Conservation (phyloP, 1,140 invertebrate species). For the Eumeta japonica region DNA sequence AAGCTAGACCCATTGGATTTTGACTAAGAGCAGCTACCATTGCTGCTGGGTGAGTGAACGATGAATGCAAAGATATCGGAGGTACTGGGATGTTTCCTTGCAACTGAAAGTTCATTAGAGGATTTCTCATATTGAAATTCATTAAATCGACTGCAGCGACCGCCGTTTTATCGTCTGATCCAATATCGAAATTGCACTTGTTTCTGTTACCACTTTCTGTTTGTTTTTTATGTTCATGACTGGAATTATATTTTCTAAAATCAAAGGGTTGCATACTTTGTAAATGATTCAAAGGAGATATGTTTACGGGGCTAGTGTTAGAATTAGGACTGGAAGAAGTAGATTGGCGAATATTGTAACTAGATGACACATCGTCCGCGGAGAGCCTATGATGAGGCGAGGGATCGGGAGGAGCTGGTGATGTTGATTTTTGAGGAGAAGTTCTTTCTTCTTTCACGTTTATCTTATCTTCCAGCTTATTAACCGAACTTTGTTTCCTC, state of each 20-base stretch:
- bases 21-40: slow-evolving; percentile 56
- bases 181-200: slow-evolving; percentile 47
- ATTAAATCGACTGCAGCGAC: slow-evolving; percentile 59
- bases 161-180: slow-evolving; percentile 40
- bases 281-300: slow-evolving; percentile 81
- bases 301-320: slow-evolving; percentile 58
- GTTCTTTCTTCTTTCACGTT: slow-evolving; percentile 30
- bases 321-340: slow-evolving; percentile 49
- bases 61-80: slow-evolving; percentile 48
- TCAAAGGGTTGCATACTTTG: slow-evolving; percentile 96
- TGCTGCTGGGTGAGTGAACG: slow-evolving; percentile 58
- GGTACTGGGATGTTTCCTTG: slow-evolving; percentile 66
- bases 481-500: slow-evolving; percentile 12
- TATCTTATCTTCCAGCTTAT: slow-evolving; percentile 12
- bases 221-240: slow-evolving; percentile 32
- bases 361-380: slow-evolving; percentile 35
- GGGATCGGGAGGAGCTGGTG: slow-evolving; percentile 20
- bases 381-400: slow-evolving; percentile 32
- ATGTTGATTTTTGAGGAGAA: slow-evolving; percentile 23
- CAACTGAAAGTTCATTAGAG: slow-evolving; percentile 58
- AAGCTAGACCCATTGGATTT: slow-evolving; percentile 48
- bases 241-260: slow-evolving; percentile 67
- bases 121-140: slow-evolving; percentile 61
- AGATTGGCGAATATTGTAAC: slow-evolving; percentile 32
- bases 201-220: slow-evolving; percentile 44